Evolutionary conservation across 2,113 vertebrate species (phyloP).

Genomic region (Delphinus delphis): DNA sequence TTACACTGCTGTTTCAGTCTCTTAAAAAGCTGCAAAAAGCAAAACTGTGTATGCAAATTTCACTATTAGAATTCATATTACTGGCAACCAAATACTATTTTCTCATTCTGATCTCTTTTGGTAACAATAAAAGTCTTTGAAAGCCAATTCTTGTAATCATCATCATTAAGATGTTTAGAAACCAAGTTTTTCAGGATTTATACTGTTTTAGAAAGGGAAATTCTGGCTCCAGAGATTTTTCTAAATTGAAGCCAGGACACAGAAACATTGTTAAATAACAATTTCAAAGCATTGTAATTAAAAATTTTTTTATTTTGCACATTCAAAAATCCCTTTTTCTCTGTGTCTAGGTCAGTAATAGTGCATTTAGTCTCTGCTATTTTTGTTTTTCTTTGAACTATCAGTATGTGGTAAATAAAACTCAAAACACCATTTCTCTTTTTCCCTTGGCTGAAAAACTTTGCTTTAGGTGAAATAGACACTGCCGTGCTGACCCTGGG

Average conservation of each 20-base stretch:
- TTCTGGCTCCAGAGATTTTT: background rate
- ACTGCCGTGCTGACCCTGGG: constrained; percentile 60
- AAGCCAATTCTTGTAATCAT: background rate
- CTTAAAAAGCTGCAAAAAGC: background rate
- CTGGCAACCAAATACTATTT: background rate
- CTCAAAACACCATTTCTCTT: constrained; percentile 44
- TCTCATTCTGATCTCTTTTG: background rate
- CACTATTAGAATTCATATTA: background rate
- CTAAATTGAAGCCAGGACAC: background rate
- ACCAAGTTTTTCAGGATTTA: background rate
- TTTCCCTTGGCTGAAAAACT: constrained; percentile 48
- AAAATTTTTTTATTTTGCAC: background rate
- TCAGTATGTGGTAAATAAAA: constrained; percentile 56
- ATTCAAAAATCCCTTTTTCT: background rate
- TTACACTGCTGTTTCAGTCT: background rate
- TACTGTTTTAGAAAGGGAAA: constrained; percentile 25
- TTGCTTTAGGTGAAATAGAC: constrained; percentile 65
- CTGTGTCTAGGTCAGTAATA: background rate
- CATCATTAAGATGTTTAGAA: constrained; percentile 18
- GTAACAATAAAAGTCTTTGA: constrained; percentile 25
- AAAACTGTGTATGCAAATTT: background rate
- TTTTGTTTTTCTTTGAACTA: constrained; percentile 66
- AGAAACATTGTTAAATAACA: background rate
- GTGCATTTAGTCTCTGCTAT: background rate
- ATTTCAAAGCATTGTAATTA: background rate